A percentile compares a stretch with the other conserved stretches of the same genome.
These are phyloP conservation scores for Anas capensis DNA, from an alignment of 2,797 vertebrate genomes.

Conservation along the genomic window DNA sequence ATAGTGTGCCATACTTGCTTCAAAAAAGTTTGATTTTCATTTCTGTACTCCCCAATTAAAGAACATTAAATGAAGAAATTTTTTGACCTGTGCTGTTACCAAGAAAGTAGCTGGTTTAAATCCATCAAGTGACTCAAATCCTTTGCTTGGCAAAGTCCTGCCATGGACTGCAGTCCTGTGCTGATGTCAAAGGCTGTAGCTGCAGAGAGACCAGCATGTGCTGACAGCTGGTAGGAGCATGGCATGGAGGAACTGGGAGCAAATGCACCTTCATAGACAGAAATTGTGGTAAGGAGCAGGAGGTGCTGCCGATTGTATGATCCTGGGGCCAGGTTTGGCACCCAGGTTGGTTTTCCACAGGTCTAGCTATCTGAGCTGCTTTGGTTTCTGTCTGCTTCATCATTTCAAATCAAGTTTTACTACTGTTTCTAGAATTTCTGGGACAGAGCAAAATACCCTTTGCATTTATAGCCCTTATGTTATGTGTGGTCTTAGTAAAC, in stretches of 20 bases:
- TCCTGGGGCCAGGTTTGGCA: neutral
- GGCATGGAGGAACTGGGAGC: neutral
- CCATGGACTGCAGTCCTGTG: neutral
- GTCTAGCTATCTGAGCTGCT: neutral
- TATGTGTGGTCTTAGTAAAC: neutral
- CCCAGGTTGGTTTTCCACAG: neutral
- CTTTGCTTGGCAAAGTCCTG: neutral
- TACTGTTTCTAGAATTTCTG: neutral
- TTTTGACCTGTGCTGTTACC: neutral
- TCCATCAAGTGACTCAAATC: neutral
- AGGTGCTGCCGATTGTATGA: neutral
- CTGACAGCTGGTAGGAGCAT: neutral
- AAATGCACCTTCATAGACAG: neutral
- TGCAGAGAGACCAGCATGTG: rapidly evolving
- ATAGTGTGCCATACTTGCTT: neutral
- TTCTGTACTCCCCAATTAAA: neutral
- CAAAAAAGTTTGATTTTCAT: neutral
- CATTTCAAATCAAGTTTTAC: neutral
- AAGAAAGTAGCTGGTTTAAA: neutral
- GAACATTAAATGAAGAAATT: neutral
- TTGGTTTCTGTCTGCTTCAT: neutral
- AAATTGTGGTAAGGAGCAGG: neutral
- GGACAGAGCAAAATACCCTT: neutral
- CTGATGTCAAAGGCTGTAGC: neutral
- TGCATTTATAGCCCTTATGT: neutral